These are phyloP conservation scores for Diglossa cyanea DNA, from an alignment of 2,797 vertebrate genomes.

Conservation along the genomic window DNA sequence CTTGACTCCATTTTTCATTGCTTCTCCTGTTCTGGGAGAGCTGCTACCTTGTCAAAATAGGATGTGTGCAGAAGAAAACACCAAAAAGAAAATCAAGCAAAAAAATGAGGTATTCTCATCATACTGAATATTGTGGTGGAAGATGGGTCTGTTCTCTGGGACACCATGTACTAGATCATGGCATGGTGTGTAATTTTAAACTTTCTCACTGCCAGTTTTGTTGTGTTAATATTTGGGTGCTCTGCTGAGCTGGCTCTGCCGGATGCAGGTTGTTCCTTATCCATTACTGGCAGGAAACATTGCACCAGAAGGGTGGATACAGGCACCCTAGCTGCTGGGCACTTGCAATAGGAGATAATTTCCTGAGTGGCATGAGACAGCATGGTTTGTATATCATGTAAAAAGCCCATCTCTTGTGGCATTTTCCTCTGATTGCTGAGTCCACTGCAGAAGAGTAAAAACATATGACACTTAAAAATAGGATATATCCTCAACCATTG, in stretches of 20 bases:
- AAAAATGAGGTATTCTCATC: neutral
- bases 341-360: conserved; percentile 26
- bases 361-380: neutral
- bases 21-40: neutral
- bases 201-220: neutral
- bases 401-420: neutral
- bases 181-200: neutral
- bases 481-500: conserved; percentile 35
- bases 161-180: neutral
- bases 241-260: conserved; percentile 38
- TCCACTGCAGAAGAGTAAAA: conserved; percentile 47
- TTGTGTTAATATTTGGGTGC: neutral
- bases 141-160: neutral
- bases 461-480: conserved; percentile 64
- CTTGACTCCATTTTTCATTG: neutral
- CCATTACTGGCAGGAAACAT: conserved; percentile 9
- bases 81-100: neutral
- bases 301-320: conserved; percentile 44
- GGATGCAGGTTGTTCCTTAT: conserved; percentile 54
- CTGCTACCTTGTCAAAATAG: neutral
- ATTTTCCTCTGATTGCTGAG: conserved; percentile 33
- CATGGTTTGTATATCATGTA: neutral
- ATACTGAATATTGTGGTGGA: neutral
- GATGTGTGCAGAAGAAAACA: neutral
- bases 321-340: neutral